Conservation (phyloP, 1,140 invertebrate genomes). For the Colletes gigas region DNA sequence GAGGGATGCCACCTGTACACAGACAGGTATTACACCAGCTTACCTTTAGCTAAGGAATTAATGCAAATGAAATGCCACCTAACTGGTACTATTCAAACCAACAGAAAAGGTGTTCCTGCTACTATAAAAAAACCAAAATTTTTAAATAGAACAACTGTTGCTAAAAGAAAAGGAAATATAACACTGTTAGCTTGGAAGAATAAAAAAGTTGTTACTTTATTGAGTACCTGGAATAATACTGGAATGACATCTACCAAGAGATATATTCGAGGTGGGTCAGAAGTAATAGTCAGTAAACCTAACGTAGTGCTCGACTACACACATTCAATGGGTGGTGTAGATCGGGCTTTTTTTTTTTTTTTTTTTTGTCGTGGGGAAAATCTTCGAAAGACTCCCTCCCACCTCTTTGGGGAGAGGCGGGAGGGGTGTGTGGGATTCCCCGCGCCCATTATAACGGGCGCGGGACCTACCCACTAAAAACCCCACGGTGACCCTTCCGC, state of each 20-base stretch:
- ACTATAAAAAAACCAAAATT: neutral
- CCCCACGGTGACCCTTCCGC: too few relatives aligned
- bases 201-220: neutral
- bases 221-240: neutral
- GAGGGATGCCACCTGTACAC: neutral
- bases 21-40: neutral
- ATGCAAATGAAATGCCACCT: conserved; percentile 20
- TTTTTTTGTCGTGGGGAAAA: too few relatives aligned
- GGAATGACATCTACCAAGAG: neutral
- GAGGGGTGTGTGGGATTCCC: too few relatives aligned
- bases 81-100: neutral
- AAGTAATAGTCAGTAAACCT: neutral
- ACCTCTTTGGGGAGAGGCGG: too few relatives aligned
- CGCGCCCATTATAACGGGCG: too few relatives aligned
- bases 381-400: too few relatives aligned
- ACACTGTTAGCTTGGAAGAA: neutral
- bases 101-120: neutral
- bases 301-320: neutral
- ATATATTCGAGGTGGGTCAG: neutral
- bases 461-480: too few relatives aligned
- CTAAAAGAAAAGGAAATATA: neutral
- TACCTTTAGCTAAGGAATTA: conserved; percentile 7
- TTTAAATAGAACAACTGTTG: neutral
- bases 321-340: neutral
- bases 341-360: too few relatives aligned